Evolutionary conservation across 2,797 vertebrate species (phyloP).

Genomic region (Sphenodon punctatus): DNA sequence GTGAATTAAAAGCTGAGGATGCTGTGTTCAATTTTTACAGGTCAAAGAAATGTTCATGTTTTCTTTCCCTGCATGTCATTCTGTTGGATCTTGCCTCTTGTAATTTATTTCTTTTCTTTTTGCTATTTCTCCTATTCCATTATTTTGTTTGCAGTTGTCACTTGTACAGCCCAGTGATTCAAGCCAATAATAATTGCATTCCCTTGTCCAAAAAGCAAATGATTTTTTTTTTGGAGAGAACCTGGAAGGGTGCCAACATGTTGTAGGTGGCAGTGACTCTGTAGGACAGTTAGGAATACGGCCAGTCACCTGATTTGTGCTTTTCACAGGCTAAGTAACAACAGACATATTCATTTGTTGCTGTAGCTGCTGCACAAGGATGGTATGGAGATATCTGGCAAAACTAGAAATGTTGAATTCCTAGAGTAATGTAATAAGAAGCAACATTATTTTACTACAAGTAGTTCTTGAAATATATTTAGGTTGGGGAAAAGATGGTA

Average conservation of each 20-base stretch:
- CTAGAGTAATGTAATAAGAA: not conserved
- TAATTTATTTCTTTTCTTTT: not conserved
- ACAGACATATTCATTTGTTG: not conserved
- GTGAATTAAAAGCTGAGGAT: no score
- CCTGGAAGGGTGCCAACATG: not conserved
- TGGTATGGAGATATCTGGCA: not conserved
- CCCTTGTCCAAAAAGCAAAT: rapidly evolving
- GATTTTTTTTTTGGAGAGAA: not conserved
- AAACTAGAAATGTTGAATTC: not conserved
- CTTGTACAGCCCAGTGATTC: not conserved
- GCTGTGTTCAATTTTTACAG: not conserved
- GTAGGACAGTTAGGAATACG: not conserved
- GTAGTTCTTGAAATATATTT: not conserved
- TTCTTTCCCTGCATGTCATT: not conserved
- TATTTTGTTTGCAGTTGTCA: not conserved
- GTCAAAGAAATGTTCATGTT: not conserved
- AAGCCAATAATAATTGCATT: rapidly evolving
- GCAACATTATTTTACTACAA: not conserved
- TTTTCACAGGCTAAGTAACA: not conserved
- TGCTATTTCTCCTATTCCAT: not conserved
- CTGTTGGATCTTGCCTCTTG: not conserved
- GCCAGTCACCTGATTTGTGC: not conserved
- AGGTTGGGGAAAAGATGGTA: not conserved
- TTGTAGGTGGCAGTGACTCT: not conserved
- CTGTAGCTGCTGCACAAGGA: not conserved